These are phyloP conservation scores for Epizoanthus ramosus DNA, from an alignment of 92 coral and sea anemone species.

Conservation along the genomic window DNA sequence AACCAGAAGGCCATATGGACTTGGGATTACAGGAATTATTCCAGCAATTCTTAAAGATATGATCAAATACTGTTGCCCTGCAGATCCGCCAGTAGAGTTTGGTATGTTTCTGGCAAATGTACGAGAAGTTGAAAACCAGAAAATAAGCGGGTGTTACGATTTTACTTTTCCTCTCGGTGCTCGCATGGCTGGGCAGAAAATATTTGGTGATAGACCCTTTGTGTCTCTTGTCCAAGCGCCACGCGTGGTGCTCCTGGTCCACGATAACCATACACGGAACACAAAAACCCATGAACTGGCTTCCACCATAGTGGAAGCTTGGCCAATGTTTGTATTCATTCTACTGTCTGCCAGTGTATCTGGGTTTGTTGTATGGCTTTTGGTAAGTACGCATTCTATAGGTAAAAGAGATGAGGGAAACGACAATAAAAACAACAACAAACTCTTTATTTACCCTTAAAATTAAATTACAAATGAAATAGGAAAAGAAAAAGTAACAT, in stretches of 20 bases:
- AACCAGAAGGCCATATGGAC: conserved; percentile 46
- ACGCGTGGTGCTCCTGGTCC: conserved; percentile 82
- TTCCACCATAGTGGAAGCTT: conserved; percentile 79
- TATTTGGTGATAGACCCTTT: conserved; percentile 63
- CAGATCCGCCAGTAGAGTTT: conserved; percentile 63
- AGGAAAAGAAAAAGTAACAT: too few relatives aligned
- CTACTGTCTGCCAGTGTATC: conserved; percentile 86
- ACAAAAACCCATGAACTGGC: conserved; percentile 68
- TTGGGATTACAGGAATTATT: conserved; percentile 77
- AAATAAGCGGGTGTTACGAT: conserved; percentile 61
- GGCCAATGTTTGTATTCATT: conserved; percentile 92
- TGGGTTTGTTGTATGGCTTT: conserved; percentile 88
- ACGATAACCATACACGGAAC: conserved; percentile 48
- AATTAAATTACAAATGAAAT: too few relatives aligned
- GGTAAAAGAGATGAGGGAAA: too few relatives aligned
- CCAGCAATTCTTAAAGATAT: conserved; percentile 55
- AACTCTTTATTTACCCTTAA: too few relatives aligned
- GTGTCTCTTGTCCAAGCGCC: conserved; percentile 84
- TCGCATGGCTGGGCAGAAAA: conserved; percentile 53
- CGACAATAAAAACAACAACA: too few relatives aligned
- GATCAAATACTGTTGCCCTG: conserved; percentile 73
- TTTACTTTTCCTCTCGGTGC: conserved; percentile 87
- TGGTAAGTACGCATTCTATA: conserved; percentile 60
- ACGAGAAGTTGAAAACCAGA: conserved; percentile 66
- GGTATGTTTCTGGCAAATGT: conserved; percentile 76